Evolutionary conservation across 2,797 vertebrate species (phyloP).

Genomic region (Masticophis lateralis): DNA sequence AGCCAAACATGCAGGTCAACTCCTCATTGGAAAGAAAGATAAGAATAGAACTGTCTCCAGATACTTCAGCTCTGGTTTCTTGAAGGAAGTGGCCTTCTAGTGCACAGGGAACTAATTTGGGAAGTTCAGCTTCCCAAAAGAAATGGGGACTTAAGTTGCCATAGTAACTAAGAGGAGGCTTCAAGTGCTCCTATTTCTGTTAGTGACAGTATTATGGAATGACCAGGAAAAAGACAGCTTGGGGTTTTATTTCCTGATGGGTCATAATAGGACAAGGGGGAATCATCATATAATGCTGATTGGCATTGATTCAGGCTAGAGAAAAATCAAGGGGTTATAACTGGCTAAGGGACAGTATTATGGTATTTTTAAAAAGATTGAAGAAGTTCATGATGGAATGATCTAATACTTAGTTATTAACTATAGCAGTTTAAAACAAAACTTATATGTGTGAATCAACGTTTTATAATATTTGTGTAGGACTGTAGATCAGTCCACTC

Average conservation of each 20-base stretch:
- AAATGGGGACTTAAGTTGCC: not conserved
- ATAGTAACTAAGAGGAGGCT: not conserved
- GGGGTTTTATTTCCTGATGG: not conserved
- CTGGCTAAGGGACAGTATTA: not conserved
- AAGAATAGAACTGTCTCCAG: slow-evolving; percentile 27
- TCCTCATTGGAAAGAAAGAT: not conserved
- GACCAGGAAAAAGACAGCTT: not conserved
- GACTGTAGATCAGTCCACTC: not conserved
- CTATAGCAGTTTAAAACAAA: not conserved
- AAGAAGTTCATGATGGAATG: not conserved
- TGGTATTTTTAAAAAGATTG: not conserved
- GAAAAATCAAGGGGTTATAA: not conserved
- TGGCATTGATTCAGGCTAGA: not conserved
- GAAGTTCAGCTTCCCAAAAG: not conserved
- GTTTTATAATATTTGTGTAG: not conserved
- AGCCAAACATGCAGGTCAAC: slow-evolving; percentile 1
- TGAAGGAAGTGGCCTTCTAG: not conserved
- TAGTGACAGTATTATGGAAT: not conserved
- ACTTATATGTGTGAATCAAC: not conserved
- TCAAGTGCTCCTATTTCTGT: not conserved
- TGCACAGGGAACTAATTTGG: slow-evolving; percentile 10
- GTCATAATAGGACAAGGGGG: not conserved
- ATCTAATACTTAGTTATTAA: not conserved
- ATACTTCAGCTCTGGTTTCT: slow-evolving; percentile 14
- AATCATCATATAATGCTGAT: not conserved